Conservation (phyloP, 2,113 vertebrate genomes). For the Accipiter virgatus region DNA sequence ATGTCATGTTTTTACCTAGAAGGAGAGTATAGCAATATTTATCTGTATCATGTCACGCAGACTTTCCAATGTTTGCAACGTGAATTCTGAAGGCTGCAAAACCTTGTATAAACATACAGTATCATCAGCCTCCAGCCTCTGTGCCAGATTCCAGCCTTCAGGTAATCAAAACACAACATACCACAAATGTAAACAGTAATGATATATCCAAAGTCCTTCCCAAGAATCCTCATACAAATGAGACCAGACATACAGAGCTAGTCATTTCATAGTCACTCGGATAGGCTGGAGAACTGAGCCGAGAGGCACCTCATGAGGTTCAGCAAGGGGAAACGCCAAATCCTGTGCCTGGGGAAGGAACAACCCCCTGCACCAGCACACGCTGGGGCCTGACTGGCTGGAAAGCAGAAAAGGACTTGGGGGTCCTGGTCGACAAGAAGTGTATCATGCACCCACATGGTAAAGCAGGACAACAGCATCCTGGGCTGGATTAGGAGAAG, state of each 20-base stretch:
- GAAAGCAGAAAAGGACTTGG: not conserved
- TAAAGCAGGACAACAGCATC: not conserved
- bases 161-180: not conserved
- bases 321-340: not conserved
- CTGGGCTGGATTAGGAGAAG: not conserved
- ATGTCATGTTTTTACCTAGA: not conserved
- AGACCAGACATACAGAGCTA: not conserved
- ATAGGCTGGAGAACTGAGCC: not conserved
- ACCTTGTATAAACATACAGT: not conserved
- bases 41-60: not conserved
- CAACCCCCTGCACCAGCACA: rapidly evolving
- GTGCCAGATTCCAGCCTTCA: not conserved
- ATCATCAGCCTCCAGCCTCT: not conserved
- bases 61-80: not conserved
- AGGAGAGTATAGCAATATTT: not conserved
- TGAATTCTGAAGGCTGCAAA: not conserved
- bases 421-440: not conserved
- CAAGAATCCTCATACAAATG: not conserved
- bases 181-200: not conserved
- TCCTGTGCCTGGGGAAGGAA: not conserved
- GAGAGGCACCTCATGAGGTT: not conserved
- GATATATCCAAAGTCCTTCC: not conserved
- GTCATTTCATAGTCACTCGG: not conserved
- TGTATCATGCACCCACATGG: rapidly evolving
- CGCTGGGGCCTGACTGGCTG: not conserved